A percentile compares a stretch with the other conserved stretches of the same genome.
phyloP scores from a whole-genome alignment of 1,140 invertebrate genomes.

The Battus philenor region DNA sequence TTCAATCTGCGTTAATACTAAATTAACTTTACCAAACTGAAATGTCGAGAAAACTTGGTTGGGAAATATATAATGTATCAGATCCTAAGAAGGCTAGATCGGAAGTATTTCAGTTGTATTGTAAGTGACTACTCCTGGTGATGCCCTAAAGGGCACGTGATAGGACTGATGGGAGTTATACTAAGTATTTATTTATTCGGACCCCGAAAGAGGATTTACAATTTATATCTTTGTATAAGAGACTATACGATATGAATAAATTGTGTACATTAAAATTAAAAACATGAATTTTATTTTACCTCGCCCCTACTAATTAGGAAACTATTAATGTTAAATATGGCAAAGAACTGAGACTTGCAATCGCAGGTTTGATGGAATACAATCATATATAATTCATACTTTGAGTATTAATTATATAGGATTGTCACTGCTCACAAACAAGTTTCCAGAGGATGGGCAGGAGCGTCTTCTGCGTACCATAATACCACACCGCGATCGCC shows the following conservation, averaged over 20 bases:
- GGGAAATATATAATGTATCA: constrained; percentile 17
- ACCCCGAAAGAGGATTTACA: constrained; percentile 72
- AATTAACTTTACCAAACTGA: neutral
- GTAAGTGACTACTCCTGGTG: constrained; percentile 52
- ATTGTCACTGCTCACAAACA: too few relatives aligned
- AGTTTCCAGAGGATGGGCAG: too few relatives aligned
- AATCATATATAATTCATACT: too few relatives aligned
- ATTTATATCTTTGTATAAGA: constrained; percentile 76
- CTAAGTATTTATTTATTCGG: constrained; percentile 75
- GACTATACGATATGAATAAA: constrained; percentile 74
- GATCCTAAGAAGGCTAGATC: constrained; percentile 51
- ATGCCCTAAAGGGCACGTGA: constrained; percentile 62
- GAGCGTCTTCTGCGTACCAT: too few relatives aligned
- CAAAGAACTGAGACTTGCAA: too few relatives aligned
- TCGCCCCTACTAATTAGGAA: too few relatives aligned
- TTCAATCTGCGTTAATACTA: constrained; percentile 13
- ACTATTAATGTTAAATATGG: too few relatives aligned
- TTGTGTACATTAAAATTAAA: constrained; percentile 72
- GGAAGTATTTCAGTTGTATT: constrained; percentile 53
- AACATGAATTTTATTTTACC: constrained; percentile 51
- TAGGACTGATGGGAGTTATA: constrained; percentile 61
- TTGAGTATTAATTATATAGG: too few relatives aligned
- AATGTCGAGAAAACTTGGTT: constrained; percentile 26
- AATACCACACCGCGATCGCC: too few relatives aligned
- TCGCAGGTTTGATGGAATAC: too few relatives aligned